Evolutionary conservation across 2,888 invertebrate genomes (phyloP), one percentile per base, ranked within the genome.

Genomic region (Eucera pruinosa): DNA sequence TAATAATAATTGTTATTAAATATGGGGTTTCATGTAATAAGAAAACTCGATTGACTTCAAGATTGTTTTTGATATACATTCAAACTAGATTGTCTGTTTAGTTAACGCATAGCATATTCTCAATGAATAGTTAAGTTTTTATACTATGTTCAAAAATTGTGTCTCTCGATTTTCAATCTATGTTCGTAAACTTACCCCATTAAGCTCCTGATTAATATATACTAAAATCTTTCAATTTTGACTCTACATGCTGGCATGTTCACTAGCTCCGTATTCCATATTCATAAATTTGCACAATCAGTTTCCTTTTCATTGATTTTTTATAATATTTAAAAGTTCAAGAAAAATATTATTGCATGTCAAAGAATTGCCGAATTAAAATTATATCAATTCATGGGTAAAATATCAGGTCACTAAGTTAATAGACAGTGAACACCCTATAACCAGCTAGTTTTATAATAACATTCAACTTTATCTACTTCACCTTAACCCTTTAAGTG

Each of bases 21-120:
- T 25, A 41, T 25, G n/a, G 13, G 39, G 13, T 36, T 48, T n/a
- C 18, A 6, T 18, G n/a, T n/a, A 18, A 18, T 18, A 33, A 7
- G 5, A 52, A 52, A 52, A n/a, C 20, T 52, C 33, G 18, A 50
- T 27, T 27, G 33, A 52, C 33, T n/a, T 52, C 11, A 18, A 30
- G 18, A 33, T 18, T 30, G 52, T n/a, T 6, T 52, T 52, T 33
- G 18, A 33, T 18, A 13, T 41, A 25, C 25, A 41, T 13, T n/a
- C 27, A 13, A 60, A 45, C 30, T 45, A 50, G 25, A 52, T 64
- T 52, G 41, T 52, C 50, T 52, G 41, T 52, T 20, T 30, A 13
- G 33, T 52, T 13, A 30, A 52, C 41, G 25, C 27, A 27, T 13
- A 50, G 23, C 48, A 62, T n/a, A 48, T 11, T 36, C 25, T 33